Evolutionary conservation across 2,888 invertebrate species (phyloP).

Genomic region (Diaprepes abbreviatus): DNA sequence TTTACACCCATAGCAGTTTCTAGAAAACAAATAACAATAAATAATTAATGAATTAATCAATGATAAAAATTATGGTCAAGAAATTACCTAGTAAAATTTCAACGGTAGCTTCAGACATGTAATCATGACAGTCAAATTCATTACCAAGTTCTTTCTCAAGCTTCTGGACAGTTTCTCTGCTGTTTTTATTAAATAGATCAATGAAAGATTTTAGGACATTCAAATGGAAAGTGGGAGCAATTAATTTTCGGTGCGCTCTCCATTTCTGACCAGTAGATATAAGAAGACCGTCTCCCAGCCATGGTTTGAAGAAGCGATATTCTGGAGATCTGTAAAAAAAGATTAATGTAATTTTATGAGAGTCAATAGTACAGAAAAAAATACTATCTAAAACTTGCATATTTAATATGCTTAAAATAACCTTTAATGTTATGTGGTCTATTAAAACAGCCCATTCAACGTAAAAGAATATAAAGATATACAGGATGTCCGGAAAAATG

Average conservation of each 20-base stretch:
- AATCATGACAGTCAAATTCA: slow-evolving; percentile 84
- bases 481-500: no score
- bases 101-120: slow-evolving; percentile 88
- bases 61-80: no score
- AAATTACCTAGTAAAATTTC: slow-evolving; percentile 82
- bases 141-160: slow-evolving; percentile 79
- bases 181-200: slow-evolving; percentile 87
- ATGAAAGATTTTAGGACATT: slow-evolving; percentile 90
- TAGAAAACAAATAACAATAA: no score
- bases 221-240: slow-evolving; percentile 90
- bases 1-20: slow-evolving; percentile 93
- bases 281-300: slow-evolving; percentile 86
- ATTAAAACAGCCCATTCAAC: no score
- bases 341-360: no score
- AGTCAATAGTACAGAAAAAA: no score
- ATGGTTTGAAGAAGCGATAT: slow-evolving; percentile 85
- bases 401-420: no score
- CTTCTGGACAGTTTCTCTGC: slow-evolving; percentile 80
- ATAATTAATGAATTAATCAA: no score
- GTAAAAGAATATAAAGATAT: no score
- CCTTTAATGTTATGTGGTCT: no score
- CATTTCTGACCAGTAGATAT: slow-evolving; percentile 89
- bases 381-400: no score
- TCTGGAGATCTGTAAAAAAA: slow-evolving; percentile 67
- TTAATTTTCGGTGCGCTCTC: slow-evolving; percentile 87